Evolutionary conservation across 2,113 vertebrate species (phyloP), one percentile per base, ranked within the genome.

Genomic region (Ahaetulla prasina): DNA sequence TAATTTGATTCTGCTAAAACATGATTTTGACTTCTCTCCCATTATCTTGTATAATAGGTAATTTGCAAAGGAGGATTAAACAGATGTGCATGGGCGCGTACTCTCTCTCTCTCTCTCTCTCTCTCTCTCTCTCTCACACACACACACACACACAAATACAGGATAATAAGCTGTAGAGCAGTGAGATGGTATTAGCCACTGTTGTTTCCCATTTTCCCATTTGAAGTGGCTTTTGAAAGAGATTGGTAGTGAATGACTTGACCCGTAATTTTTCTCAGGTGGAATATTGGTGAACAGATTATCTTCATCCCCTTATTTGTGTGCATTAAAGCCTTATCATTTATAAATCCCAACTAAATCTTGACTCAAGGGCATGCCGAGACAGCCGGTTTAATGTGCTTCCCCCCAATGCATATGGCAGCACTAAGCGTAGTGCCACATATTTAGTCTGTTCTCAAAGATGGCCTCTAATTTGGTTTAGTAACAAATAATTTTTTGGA

Each of bases 51-150:
- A 8, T 53, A 93, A 45, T 93, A 74, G 89, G 45, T 94, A 91
- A 94, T 93, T 92, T 94, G 89, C 89, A 94, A 94, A 94, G 43
- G 90, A 95, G 68, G 23, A 57, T 93, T 91, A 94, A 89, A 86
- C 85, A 88, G 74, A n/a, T 89, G 84, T 43, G 74, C 74, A 80
- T 22, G 35, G n/a, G 7, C 1, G 3, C 74, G 0, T 18, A 1
- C 63, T n/a, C 35, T 39, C 2, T n/a, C 63, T n/a, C 30, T 63
- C 57, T 60, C 55, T 57, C 23, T 57, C 16, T 49, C 47, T 49
- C 47, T 49, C 47, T 8, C 47, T 49, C 47, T 49, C 47, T 49
- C 47, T 49, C 47, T 49, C 49, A 1, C 49, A 47, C 47, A 49
- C 50, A 52, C 50, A 52, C 54, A 55, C 20, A 55, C 54, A 23